Evolutionary conservation across 2,113 vertebrate species (phyloP).

Genomic region (Halcyon senegalensis): DNA sequence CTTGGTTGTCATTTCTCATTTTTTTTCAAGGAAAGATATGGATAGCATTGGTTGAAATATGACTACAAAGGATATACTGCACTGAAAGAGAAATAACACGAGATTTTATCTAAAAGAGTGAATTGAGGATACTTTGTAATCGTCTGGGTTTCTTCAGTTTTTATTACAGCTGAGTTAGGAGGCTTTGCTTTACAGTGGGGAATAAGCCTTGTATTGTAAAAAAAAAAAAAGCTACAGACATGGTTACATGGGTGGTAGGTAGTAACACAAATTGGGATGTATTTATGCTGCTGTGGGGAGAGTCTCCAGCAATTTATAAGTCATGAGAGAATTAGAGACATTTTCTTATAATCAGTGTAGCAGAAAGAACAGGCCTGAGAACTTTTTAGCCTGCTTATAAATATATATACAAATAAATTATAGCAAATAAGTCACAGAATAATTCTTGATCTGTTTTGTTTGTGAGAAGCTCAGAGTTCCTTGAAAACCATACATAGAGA

Average conservation of each 20-base stretch:
- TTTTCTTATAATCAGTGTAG: background rate
- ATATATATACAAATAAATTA: background rate
- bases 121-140: background rate
- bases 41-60: background rate
- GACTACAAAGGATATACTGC: background rate
- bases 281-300: background rate
- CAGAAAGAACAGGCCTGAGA: background rate
- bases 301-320: background rate
- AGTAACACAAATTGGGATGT: conserved; percentile 2
- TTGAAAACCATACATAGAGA: background rate
- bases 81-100: background rate
- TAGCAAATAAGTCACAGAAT: background rate
- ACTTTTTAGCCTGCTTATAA: background rate
- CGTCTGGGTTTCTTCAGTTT: background rate
- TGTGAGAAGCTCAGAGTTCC: background rate
- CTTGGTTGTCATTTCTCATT: background rate
- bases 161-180: background rate
- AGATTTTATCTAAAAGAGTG: conserved; percentile 2
- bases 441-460: background rate
- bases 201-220: background rate
- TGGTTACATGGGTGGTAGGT: background rate
- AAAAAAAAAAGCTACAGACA: background rate
- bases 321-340: background rate
- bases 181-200: background rate
- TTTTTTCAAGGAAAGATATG: background rate